A percentile compares a stretch with the other conserved stretches of the same genome.
phyloP scores from a whole-genome alignment of 2,113 vertebrate genomes.

The Phalacrocorax aristotelis region DNA sequence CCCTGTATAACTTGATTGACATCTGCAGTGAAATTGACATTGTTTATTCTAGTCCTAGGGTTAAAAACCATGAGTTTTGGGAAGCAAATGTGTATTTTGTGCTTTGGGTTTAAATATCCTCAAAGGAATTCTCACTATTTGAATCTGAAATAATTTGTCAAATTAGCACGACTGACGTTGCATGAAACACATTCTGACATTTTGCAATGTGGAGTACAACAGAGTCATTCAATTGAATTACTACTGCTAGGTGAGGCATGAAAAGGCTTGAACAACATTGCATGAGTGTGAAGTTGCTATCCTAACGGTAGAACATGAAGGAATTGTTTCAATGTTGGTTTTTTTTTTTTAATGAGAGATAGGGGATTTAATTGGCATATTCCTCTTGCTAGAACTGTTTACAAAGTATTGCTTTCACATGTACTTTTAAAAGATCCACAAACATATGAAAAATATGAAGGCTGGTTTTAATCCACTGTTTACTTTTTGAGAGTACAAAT shows the following conservation, averaged over 20 bases:
- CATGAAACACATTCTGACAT: constrained; percentile 61
- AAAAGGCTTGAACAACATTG: constrained; percentile 31
- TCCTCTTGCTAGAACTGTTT: background rate
- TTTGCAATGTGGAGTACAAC: constrained; percentile 45
- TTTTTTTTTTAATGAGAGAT: background rate
- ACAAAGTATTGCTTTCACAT: background rate
- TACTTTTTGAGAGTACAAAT: background rate
- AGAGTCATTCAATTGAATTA: constrained; percentile 65
- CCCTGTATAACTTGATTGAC: background rate
- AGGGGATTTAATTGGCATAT: constrained; percentile 7
- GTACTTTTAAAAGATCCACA: background rate
- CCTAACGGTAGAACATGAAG: background rate
- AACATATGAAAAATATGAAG: background rate
- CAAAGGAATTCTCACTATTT: constrained; percentile 59
- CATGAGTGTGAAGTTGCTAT: constrained; percentile 19
- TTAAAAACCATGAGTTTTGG: constrained; percentile 28
- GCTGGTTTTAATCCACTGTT: background rate
- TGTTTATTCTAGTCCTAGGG: background rate
- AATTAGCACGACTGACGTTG: constrained; percentile 63
- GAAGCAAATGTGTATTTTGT: constrained; percentile 24
- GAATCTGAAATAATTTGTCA: constrained; percentile 70
- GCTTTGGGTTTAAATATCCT: constrained; percentile 45
- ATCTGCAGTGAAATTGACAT: background rate
- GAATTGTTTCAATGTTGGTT: background rate
- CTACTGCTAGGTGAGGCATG: constrained; percentile 63